Base-by-base conservation (phyloP, 2,888 invertebrate species). In the Pyralis farinalis region DNA sequence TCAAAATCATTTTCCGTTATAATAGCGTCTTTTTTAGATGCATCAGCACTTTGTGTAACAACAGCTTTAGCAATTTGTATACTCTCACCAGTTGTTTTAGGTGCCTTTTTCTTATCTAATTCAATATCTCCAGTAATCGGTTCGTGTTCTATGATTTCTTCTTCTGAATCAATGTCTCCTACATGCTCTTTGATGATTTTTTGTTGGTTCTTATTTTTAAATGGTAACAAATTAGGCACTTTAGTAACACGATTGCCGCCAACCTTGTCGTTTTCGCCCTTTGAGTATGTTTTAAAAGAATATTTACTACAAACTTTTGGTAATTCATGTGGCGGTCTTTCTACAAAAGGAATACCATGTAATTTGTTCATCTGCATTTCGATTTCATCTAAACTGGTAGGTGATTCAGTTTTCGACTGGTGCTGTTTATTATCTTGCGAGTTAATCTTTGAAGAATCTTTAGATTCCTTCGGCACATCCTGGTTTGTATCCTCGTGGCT, bases 1-100 rank as follows among this genome's bases (percentile, higher is more conserved):
- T 89, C 89, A 46, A 89, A 89, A 31, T 89, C 89, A 37, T 74
- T 86, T 70, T 89, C 89, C 12, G 87, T 88, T 42, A 86, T 86
- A 27, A 85, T 74, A 9, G 71, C 37, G 43, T 80, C 83, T 47
- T 72, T 81, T 44, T 72, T 79, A 28, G 57, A 31, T 32, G 47
- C 27, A 21, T 71, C 70, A 20, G 39, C 44, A 20, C 35, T 55
- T 4, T 37, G 12, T 38, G 53, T 52, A 9, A 48, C 42, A 6
- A 37, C 34, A 20, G 42, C 42, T 27, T 43, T 45, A 7, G 32
- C 37, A 22, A 49, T 42, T 3, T 48, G 43, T 9, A 49, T 25
- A 16, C 49, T 59, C 39, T 58, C 61, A n/a, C 51, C 47, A n/a
- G 40, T 12, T 12, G 49, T 22, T 49, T 63, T 60, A 11, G 51